Evolutionary conservation across 2,888 invertebrate species (phyloP), one percentile per base, ranked within the genome.

Genomic region (Pseudolycoriella hygida): DNA sequence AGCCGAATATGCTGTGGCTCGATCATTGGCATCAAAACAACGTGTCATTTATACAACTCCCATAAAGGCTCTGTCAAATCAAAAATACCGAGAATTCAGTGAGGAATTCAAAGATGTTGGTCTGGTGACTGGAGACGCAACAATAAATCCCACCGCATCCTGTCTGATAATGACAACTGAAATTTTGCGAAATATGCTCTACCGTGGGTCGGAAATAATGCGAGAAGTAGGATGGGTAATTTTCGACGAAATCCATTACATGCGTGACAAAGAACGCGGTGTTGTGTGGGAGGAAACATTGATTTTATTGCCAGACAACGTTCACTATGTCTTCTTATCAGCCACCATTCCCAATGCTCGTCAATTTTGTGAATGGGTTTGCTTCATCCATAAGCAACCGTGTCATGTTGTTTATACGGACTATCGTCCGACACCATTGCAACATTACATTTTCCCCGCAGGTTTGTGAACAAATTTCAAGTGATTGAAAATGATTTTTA

Each of bases 131-230:
- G 98, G 98, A 30, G 98, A 99, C 69, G 97, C 98, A 2, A 99
- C 98, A 1, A 94, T 99, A 45, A 98, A 98, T 69, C 97, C 97
- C 3, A 83, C 85, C 31, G 98, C 98, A 12, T 93, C 93, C 45
- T 92, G 96, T 64, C 75, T 99, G 32, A 94, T 99, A 52, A 99
- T 99, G 98, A 99, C 98, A 1, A 99, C 98, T n/a, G 98, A 99
- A 73, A 99, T 99, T 74, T 69, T 99, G 50, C 73, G 98, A 50
- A 94, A 93, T 57, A 98, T 99, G 98, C 69, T 99, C 47, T 99
- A 98, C 60, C 73, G 97, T 59, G 98, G 98, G 42, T 94, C 94
- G 34, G 96, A 98, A 72, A 81, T 99, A 17, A 96, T 96, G 87
- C 74, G 96, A 48, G 98, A 99, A 74, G 96, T 99, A 1, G 97